Conservation (phyloP, 2,113 vertebrate genomes). For the Camarhynchus parvulus region DNA sequence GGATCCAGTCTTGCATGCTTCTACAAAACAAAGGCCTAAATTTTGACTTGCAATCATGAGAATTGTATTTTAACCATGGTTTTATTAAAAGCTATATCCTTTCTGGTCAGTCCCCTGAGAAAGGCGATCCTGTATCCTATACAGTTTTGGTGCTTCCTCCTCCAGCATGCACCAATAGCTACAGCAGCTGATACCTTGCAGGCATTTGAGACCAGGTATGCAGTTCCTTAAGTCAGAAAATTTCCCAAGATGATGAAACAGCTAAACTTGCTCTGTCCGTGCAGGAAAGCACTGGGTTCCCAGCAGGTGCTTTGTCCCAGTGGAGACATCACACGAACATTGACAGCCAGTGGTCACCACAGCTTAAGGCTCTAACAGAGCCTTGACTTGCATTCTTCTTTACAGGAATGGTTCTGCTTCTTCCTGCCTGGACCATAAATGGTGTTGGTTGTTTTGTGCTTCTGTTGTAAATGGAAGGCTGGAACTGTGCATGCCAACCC, state of each 20-base stretch:
- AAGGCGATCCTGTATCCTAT: accelerated
- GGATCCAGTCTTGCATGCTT: accelerated
- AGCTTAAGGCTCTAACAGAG: background rate
- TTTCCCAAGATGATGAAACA: background rate
- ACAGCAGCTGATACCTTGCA: background rate
- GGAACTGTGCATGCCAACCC: background rate
- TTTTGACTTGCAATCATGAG: background rate
- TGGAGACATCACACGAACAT: accelerated
- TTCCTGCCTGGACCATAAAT: background rate
- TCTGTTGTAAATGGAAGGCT: background rate
- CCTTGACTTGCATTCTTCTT: background rate
- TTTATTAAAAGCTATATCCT: background rate
- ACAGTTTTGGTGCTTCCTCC: background rate
- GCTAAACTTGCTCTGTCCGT: background rate
- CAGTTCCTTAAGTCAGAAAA: background rate
- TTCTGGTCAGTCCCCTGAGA: background rate
- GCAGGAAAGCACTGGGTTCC: background rate
- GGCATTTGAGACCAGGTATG: background rate
- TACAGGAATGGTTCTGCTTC: background rate
- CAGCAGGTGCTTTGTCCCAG: background rate
- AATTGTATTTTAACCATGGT: background rate
- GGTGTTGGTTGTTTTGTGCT: background rate
- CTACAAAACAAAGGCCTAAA: background rate
- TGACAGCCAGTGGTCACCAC: background rate
- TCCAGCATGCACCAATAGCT: background rate